A percentile compares a stretch with the other conserved stretches of the same genome.
Conservation (phyloP, 2,797 vertebrate genomes). For the Dermochelys coriacea region DNA sequence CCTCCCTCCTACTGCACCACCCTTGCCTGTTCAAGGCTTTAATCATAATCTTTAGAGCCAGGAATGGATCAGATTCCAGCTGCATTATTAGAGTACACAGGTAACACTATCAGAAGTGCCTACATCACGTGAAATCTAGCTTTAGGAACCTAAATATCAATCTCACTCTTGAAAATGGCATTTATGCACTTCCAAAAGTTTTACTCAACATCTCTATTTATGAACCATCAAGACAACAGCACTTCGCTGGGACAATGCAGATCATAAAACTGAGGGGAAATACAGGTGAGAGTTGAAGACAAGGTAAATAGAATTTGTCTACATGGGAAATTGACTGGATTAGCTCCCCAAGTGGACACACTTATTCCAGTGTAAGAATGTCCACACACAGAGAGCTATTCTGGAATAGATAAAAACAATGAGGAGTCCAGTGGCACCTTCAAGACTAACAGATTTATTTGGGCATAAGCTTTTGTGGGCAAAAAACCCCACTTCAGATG, state of each 20-base stretch:
- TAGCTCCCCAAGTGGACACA: neutral
- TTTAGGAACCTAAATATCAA: neutral
- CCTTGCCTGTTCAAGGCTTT: neutral
- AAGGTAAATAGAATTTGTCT: neutral
- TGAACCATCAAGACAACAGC: neutral
- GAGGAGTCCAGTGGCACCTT: too few relatives aligned
- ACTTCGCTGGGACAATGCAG: neutral
- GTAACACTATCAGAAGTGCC: neutral
- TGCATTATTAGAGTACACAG: neutral
- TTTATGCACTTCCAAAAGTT: neutral
- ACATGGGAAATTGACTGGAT: neutral
- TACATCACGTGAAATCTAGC: neutral
- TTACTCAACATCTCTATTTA: neutral
- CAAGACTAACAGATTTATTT: too few relatives aligned
- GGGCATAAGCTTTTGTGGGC: too few relatives aligned
- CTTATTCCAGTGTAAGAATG: neutral
- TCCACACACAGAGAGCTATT: neutral
- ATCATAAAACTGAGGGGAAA: neutral
- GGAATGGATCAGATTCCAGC: neutral
- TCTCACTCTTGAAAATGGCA: neutral
- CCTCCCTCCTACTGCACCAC: neutral
- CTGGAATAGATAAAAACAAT: neutral
- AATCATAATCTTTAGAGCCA: neutral
- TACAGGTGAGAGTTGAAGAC: neutral
- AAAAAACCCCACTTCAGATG: too few relatives aligned